Conservation (phyloP, 2,888 invertebrate species). For the Malacosoma neustria region DNA sequence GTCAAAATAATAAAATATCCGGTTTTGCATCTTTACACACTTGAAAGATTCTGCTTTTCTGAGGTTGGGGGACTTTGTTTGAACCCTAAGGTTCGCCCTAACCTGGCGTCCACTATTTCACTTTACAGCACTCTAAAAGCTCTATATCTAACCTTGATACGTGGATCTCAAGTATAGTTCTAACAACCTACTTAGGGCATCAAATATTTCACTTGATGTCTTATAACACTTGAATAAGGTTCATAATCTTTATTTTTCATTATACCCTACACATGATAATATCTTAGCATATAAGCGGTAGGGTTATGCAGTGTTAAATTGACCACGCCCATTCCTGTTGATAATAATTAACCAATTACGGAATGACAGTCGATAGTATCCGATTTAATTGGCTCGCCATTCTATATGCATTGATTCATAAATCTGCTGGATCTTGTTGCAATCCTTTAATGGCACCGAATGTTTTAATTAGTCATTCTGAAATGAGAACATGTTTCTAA, state of each 20-base stretch:
- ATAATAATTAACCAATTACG: slow-evolving; percentile 72
- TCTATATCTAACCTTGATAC: too few species aligned
- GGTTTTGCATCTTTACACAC: too few species aligned
- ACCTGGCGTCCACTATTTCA: too few species aligned
- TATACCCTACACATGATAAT: background rate
- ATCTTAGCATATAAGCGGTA: background rate
- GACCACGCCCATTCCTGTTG: slow-evolving; percentile 50
- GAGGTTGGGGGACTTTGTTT: too few species aligned
- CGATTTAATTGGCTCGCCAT: slow-evolving; percentile 64
- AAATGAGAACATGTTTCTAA: too few species aligned
- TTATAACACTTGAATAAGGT: background rate
- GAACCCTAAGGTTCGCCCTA: too few species aligned
- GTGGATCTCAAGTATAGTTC: too few species aligned
- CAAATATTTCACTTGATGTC: too few species aligned
- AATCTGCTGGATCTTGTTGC: slow-evolving; percentile 23
- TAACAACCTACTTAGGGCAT: too few species aligned
- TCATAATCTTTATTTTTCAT: background rate
- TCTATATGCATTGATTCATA: slow-evolving; percentile 43
- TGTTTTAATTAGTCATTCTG: background rate
- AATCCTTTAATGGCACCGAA: slow-evolving; percentile 14
- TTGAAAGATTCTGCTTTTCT: too few species aligned
- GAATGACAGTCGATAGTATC: slow-evolving; percentile 61
- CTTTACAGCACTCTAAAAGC: too few species aligned
- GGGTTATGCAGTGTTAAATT: slow-evolving; percentile 2
- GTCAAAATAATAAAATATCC: too few species aligned